These are phyloP conservation scores for Anastrepha obliqua DNA, from an alignment of 1,140 invertebrate species.

Conservation along the genomic window DNA sequence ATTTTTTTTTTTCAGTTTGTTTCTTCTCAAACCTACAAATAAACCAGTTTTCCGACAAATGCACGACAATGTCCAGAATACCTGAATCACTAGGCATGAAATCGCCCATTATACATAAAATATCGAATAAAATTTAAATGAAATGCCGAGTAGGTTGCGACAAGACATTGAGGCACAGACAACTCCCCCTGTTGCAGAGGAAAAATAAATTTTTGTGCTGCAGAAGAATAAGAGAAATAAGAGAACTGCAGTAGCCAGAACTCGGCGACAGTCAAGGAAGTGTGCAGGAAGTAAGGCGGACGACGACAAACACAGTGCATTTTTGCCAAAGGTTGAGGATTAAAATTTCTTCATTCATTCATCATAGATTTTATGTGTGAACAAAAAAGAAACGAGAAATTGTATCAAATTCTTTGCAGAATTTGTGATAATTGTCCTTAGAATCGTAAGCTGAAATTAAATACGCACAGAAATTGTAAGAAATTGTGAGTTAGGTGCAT, in stretches of 20 bases:
- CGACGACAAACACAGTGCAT: not conserved
- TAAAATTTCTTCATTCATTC: not conserved
- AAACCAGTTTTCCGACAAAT: too few species aligned
- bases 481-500: not conserved
- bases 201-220: not conserved
- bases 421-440: constrained; percentile 40
- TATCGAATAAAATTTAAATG: not conserved
- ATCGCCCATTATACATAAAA: too few species aligned
- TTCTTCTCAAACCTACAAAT: too few species aligned
- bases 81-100: too few species aligned
- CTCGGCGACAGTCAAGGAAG: not conserved
- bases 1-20: too few species aligned
- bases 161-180: not conserved
- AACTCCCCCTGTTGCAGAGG: not conserved
- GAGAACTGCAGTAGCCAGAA: not conserved
- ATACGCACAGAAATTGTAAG: not conserved
- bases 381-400: constrained; percentile 13
- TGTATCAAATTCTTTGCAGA: constrained; percentile 38
- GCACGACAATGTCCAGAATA: too few species aligned
- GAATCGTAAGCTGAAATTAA: constrained; percentile 10
- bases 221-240: not conserved
- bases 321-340: constrained; percentile 1
- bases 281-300: constrained; percentile 37
- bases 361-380: not conserved
- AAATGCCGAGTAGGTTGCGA: not conserved